Percentiles rank a stretch among this genome's conserved stretches.
Evolutionary conservation across 2,113 vertebrate genomes (phyloP).

Genomic region (Brachyistius frenatus): DNA sequence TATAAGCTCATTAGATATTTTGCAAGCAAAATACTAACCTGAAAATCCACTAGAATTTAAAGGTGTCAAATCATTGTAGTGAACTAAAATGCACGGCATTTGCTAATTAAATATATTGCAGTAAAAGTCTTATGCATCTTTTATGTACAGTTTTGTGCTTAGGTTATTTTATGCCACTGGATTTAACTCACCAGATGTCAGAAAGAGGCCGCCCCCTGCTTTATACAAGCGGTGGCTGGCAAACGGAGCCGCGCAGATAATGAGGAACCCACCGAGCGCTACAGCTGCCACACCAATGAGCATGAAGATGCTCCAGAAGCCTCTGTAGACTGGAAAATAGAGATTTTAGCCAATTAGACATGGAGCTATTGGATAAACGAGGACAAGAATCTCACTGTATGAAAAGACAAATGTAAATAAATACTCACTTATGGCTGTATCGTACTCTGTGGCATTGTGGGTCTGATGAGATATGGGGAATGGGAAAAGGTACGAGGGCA

Average conservation of each 20-base stretch:
- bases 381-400: not conserved
- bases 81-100: too few species aligned
- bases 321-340: constrained; percentile 90
- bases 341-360: not conserved
- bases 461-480: constrained; percentile 88
- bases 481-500: constrained; percentile 92
- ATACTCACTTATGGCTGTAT: constrained; percentile 92
- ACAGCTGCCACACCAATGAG: constrained; percentile 90
- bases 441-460: constrained; percentile 90
- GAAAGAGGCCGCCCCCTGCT: constrained; percentile 91
- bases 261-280: constrained; percentile 89
- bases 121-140: not conserved
- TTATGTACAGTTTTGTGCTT: not conserved
- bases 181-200: constrained; percentile 87
- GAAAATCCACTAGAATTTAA: not conserved
- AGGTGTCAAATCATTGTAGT: not conserved
- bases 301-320: constrained; percentile 96
- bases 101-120: too few species aligned
- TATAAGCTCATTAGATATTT: not conserved
- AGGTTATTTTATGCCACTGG: not conserved
- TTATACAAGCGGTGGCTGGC: constrained; percentile 92
- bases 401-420: not conserved
- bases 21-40: not conserved
- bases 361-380: not conserved
- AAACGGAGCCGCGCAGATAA: constrained; percentile 97